phyloP scores from a whole-genome alignment of 2,113 vertebrate genomes.

The Plecturocebus donacophilus region DNA sequence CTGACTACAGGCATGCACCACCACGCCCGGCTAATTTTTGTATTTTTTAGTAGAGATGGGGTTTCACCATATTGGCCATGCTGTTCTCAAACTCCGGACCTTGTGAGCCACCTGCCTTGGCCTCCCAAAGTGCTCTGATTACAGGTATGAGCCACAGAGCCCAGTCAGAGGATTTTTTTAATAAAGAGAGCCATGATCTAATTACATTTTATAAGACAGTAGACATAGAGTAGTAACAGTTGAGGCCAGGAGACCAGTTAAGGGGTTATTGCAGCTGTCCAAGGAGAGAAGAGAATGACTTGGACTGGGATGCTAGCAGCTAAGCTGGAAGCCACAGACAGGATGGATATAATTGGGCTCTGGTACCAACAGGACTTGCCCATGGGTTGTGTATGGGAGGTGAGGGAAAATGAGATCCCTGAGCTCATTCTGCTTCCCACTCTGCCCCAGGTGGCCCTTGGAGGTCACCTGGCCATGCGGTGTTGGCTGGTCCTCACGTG shows the following conservation, averaged over 20 bases:
- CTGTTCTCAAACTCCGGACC: too few species aligned
- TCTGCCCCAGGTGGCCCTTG: accelerated
- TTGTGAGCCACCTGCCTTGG: too few species aligned
- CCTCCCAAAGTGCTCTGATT: too few species aligned
- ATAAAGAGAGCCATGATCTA: background rate
- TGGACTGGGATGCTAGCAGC: background rate
- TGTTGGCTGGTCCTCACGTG: accelerated
- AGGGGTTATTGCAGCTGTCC: background rate
- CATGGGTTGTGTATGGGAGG: accelerated
- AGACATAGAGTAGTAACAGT: background rate
- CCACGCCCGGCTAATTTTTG: too few species aligned
- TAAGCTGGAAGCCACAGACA: background rate
- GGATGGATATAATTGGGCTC: accelerated
- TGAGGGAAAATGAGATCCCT: background rate
- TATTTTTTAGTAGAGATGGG: too few species aligned
- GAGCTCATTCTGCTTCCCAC: background rate
- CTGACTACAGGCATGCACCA: too few species aligned
- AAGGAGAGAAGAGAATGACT: accelerated
- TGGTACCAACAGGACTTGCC: background rate
- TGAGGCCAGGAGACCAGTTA: background rate
- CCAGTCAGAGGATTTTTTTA: background rate
- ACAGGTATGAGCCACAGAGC: too few species aligned
- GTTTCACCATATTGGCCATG: too few species aligned
- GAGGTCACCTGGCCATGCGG: background rate
- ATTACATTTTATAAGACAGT: background rate